Evolutionary conservation across 2,113 vertebrate species (phyloP), one percentile per base, ranked within the genome.

Genomic region (Atrichornis clamosus): DNA sequence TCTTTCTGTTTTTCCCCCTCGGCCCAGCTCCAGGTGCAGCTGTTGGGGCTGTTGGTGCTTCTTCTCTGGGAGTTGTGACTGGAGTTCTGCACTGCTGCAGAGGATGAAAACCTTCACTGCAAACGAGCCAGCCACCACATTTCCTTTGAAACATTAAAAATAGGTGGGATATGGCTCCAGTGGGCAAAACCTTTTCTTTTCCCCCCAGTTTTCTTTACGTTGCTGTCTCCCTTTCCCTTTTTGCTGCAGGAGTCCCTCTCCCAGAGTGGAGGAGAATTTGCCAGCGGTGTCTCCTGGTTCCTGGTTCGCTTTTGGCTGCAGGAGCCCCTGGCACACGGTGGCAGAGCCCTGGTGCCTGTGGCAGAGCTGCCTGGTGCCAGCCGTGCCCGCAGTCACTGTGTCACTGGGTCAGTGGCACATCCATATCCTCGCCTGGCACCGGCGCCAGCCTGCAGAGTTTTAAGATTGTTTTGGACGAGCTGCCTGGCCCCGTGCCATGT

Each of bases 201-300:
- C n/a, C n/a, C n/a, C n/a, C n/a, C n/a, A n/a, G 0, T 53, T 28
- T 77, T 23, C 74, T 59, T 72, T 19, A 14, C 0, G 0, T 55
- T 53, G 4, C 20, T 15, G 11, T 22, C 68, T 59, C 86, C 17
- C 22, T 58, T 49, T 44, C 10, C 86, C 44, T 33, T 44, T 26
- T 8, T 1, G 0, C 59, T 33, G 64, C 35, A 12, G 59, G 37
- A 74, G 19, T 42, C 30, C 62, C 15, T 72, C 39, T 60, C 77
- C 33, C 16, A 2, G 37, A 15, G 35, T 0, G 5, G 28, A 9
- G 81, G 19, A 53, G 26, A 62, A 6, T 33, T 56, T 56, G 26
- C n/a, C 1, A n/a, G 11, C 7, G 30, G 68, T n/a, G 28, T 46
- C 46, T 42, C 11, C 4, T 0, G 13, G 0, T 12, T 9, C 27